phyloP scores from a whole-genome alignment of 2,797 vertebrate species.

The Enteromius mattozi region DNA sequence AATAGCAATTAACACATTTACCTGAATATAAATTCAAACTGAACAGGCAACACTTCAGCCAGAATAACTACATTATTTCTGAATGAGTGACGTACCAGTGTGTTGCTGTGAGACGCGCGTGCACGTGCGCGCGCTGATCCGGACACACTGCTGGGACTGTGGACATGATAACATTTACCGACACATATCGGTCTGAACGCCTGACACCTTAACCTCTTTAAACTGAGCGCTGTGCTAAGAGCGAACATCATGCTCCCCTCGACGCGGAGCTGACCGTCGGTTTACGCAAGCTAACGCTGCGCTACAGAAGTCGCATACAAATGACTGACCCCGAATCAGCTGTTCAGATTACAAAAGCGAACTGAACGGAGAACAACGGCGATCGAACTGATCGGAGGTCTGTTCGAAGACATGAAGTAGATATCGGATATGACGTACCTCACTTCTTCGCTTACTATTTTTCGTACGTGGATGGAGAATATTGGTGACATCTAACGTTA shows the following conservation, averaged over 20 bases:
- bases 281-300: neutral
- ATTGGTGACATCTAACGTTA: slow-evolving; percentile 1
- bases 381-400: neutral
- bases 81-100: slow-evolving; percentile 70
- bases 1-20: neutral
- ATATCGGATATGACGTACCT: slow-evolving; percentile 42
- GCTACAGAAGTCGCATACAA: neutral
- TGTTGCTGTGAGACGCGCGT: slow-evolving; percentile 31
- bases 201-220: slow-evolving; percentile 48
- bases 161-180: slow-evolving; percentile 22
- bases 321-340: slow-evolving; percentile 11
- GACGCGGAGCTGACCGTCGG: slow-evolving; percentile 5
- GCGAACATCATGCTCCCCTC: slow-evolving; percentile 4
- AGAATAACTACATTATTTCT: neutral
- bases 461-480: neutral
- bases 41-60: neutral
- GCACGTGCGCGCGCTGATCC: slow-evolving; percentile 29
- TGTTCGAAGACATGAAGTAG: neutral
- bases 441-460: neutral
- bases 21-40: neutral
- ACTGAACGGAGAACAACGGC: neutral
- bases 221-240: slow-evolving; percentile 25
- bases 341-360: neutral
- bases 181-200: slow-evolving; percentile 49
- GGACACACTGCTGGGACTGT: slow-evolving; percentile 32